Percentiles rank a stretch among this genome's conserved stretches.
These are phyloP conservation scores for Mya arenaria DNA, from an alignment of 1,140 invertebrate species.

Conservation along the genomic window DNA sequence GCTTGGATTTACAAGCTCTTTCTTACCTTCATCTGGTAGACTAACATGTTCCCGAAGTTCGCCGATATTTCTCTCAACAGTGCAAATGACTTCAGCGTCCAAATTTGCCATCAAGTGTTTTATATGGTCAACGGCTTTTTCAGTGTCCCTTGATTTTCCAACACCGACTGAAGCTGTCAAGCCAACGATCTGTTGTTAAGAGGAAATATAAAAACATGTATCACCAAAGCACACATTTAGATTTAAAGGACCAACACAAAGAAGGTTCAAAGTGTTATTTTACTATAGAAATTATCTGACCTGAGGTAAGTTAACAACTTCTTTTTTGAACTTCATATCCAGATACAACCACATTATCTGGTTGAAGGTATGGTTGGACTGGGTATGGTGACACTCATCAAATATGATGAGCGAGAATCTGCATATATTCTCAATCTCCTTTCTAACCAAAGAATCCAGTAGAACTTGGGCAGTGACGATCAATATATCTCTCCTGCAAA, in stretches of 20 bases:
- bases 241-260: background rate
- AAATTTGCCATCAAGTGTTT: constrained; percentile 74
- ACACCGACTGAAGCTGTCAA: constrained; percentile 80
- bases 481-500: constrained; percentile 64
- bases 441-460: constrained; percentile 66
- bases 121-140: constrained; percentile 69
- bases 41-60: constrained; percentile 46
- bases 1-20: background rate
- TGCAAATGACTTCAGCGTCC: constrained; percentile 69
- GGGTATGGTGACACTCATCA: constrained; percentile 79
- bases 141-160: constrained; percentile 69
- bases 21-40: constrained; percentile 42
- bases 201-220: background rate
- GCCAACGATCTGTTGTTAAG: constrained; percentile 75
- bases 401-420: constrained; percentile 71
- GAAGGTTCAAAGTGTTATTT: background rate
- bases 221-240: background rate
- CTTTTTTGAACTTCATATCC: constrained; percentile 58
- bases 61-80: constrained; percentile 53
- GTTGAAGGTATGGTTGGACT: constrained; percentile 74
- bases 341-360: constrained; percentile 71
- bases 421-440: constrained; percentile 57
- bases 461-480: constrained; percentile 77
- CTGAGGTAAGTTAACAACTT: constrained; percentile 27
- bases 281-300: constrained; percentile 1